A percentile compares a stretch with the other conserved stretches of the same genome.
Evolutionary conservation across 2,113 vertebrate species (phyloP).

Genomic region (Melozone crissalis): DNA sequence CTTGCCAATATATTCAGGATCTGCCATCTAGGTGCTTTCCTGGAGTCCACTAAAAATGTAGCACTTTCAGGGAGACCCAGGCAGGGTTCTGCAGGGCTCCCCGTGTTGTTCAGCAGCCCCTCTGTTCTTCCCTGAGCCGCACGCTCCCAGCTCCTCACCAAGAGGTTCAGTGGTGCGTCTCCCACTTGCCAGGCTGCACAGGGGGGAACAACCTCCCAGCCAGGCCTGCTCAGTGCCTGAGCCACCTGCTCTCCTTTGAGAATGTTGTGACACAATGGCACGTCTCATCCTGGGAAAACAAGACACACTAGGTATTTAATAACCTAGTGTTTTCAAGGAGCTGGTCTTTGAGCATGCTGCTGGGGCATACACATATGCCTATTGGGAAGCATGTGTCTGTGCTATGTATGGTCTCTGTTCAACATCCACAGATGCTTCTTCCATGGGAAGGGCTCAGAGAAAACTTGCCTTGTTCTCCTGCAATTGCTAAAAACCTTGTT

Average conservation of each 20-base stretch:
- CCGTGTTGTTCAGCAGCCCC: accelerated
- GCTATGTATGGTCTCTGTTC: neutral
- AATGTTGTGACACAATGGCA: neutral
- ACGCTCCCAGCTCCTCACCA: neutral
- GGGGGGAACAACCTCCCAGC: neutral
- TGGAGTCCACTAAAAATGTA: neutral
- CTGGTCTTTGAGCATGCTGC: neutral
- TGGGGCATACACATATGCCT: neutral
- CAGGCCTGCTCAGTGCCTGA: neutral
- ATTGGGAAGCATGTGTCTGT: neutral
- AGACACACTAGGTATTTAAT: neutral
- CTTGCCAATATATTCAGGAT: neutral
- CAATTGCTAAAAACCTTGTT: neutral
- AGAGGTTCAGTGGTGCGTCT: neutral
- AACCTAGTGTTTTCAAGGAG: neutral
- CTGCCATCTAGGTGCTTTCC: neutral
- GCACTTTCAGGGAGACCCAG: neutral
- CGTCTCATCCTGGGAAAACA: neutral
- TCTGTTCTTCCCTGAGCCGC: accelerated
- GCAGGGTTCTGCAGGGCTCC: neutral
- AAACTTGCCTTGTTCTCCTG: neutral
- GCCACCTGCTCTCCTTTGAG: neutral
- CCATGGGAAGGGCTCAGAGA: neutral
- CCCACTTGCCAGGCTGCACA: neutral
- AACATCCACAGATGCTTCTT: neutral